Base-by-base conservation (phyloP, 2,113 vertebrate genomes). In the Hippotragus niger region DNA sequence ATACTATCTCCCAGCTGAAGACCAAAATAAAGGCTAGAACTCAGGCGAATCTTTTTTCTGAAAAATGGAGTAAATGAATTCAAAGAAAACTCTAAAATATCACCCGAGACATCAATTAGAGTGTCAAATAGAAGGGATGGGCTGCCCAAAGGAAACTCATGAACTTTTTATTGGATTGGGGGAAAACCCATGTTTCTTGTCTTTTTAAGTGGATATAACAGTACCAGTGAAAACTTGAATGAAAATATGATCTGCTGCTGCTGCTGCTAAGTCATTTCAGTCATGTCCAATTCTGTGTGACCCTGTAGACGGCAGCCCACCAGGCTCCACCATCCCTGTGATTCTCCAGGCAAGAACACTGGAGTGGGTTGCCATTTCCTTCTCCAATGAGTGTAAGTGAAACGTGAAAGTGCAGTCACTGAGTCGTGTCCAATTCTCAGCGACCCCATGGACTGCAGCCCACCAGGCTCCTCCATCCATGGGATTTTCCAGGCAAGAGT, bases 1-100 rank as follows among this genome's bases (percentile, higher is more conserved):
- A 97, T 97, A 74, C 5, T 53, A 94, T 97, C 95, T 93, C 31
- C 83, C 31, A 89, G 52, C 87, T 96, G 78, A 95, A 98, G 92
- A 36, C 47, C 80, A 67, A 27, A 29, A 88, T 64, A 89, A 97
- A 96, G 60, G 23, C 31, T 71, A 78, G 27, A 33, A 40, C 40
- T 62, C 58, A 58, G 82, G 80, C 91, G 17, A 93, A 62, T 40
- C 60, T 87, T 80, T 45, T 95, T 43, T 40, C 74, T 40, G 36
- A 84, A 88, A 97, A 94, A 36, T 47, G 11, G 21, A 95, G 81
- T 85, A 96, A 58, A 94, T 83, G n/a, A 94, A 96, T 93, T 95
- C 78, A 93, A 31, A 50, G 36, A 52, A 78, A 94, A 87, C 33
- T 87, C 71, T 96, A 90, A 97, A 91, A 90, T 94, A 90, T 84